These are phyloP conservation scores for Dysmachus trigonus DNA, from an alignment of 2,888 invertebrate species.

Conservation along the genomic window DNA sequence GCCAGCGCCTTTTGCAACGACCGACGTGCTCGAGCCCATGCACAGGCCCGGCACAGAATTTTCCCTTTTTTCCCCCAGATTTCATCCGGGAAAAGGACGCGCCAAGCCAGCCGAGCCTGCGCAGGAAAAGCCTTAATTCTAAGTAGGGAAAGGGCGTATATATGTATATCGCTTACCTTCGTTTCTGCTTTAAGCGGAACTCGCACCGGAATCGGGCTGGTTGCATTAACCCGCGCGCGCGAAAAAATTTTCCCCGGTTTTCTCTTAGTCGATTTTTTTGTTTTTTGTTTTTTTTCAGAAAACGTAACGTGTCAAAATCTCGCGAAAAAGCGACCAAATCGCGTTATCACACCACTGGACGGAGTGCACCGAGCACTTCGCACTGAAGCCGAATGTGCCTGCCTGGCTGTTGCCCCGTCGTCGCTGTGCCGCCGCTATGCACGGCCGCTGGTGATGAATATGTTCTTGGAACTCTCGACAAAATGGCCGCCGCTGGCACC, in stretches of 20 bases:
- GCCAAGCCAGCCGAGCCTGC: background rate
- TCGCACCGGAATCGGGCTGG: background rate
- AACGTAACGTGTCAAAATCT: background rate
- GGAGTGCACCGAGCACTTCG: constrained; percentile 25
- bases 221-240: background rate
- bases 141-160: background rate
- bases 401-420: constrained; percentile 7
- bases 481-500: constrained; percentile 45
- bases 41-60: background rate
- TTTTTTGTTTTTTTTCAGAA: background rate
- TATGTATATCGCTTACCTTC: background rate
- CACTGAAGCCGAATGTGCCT: background rate
- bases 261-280: too few species aligned
- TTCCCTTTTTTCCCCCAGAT: background rate
- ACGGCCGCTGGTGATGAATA: constrained; percentile 25
- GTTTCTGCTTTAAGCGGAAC: background rate
- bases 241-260: background rate
- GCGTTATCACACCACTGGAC: constrained; percentile 30
- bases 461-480: constrained; percentile 44
- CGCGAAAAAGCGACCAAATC: constrained; percentile 8
- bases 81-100: background rate
- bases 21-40: background rate
- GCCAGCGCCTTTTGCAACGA: background rate
- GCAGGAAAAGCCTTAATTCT: background rate
- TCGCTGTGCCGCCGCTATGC: constrained; percentile 17